Evolutionary conservation across 2,113 vertebrate genomes (phyloP).

Genomic region (Macroglossus sobrinus): DNA sequence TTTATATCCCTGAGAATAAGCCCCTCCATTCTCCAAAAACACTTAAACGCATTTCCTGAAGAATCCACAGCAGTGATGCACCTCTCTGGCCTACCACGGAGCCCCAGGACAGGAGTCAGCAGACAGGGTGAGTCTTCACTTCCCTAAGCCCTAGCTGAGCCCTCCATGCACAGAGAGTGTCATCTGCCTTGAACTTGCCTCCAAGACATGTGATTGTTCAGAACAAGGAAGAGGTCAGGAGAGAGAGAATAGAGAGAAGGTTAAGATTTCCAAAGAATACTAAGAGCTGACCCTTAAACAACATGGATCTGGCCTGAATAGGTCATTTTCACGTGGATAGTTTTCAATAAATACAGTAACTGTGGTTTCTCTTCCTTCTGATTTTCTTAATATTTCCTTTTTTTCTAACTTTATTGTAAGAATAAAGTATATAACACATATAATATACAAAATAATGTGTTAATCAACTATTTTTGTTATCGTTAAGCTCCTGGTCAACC

Average conservation of each 20-base stretch:
- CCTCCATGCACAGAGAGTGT: neutral
- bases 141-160: neutral
- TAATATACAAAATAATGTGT: neutral
- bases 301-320: neutral
- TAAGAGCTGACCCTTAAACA: neutral
- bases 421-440: neutral
- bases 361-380: neutral
- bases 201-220: neutral
- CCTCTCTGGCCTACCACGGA: fast-evolving
- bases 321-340: neutral
- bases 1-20: neutral
- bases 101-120: neutral
- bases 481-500: neutral
- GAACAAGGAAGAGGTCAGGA: neutral
- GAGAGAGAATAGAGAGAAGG: neutral
- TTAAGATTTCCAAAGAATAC: neutral
- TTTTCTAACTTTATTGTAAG: neutral
- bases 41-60: neutral
- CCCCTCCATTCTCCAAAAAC: neutral
- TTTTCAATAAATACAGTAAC: too few relatives aligned
- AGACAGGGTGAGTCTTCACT: neutral
- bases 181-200: neutral
- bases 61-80: neutral
- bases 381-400: neutral
- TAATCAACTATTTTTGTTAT: neutral